Evolutionary conservation across 2,888 invertebrate species (phyloP).

Genomic region (Eurois occulta): DNA sequence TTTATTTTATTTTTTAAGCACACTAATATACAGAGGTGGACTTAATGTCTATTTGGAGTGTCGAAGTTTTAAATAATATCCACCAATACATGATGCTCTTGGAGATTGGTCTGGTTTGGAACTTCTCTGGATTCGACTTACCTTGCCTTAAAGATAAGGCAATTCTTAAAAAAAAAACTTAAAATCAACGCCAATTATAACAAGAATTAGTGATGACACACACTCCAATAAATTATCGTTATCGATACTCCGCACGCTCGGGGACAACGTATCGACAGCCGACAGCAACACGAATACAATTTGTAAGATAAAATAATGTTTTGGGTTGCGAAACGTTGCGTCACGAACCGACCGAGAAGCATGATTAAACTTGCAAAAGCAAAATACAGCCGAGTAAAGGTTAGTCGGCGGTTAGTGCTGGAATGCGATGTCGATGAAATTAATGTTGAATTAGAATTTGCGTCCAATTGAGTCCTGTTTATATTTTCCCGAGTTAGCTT

Average conservation of each 20-base stretch:
- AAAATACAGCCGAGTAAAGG: constrained; percentile 89
- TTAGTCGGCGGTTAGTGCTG: constrained; percentile 81
- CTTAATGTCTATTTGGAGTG: background rate
- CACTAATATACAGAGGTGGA: background rate
- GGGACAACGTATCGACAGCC: constrained; percentile 77
- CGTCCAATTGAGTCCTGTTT: constrained; percentile 19
- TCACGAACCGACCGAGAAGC: constrained; percentile 87
- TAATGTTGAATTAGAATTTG: constrained; percentile 39
- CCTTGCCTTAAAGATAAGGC: background rate
- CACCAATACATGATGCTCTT: background rate
- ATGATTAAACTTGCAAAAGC: constrained; percentile 91
- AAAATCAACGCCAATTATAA: constrained; percentile 64
- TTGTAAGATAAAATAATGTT: constrained; percentile 90
- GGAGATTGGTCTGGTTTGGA: background rate
- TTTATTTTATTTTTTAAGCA: background rate
- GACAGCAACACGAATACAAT: constrained; percentile 86
- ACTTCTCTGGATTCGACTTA: background rate
- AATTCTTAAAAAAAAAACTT: background rate
- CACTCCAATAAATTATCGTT: constrained; percentile 68
- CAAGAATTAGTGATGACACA: constrained; percentile 75
- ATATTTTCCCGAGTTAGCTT: constrained; percentile 9
- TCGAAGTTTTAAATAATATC: background rate
- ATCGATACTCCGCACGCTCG: constrained; percentile 70
- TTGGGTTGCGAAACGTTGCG: constrained; percentile 89
- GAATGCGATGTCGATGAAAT: constrained; percentile 67